Percentiles rank a stretch among this genome's conserved stretches.
Conservation (phyloP, 2,888 invertebrate species). For the Pristionchus exspectatus region DNA sequence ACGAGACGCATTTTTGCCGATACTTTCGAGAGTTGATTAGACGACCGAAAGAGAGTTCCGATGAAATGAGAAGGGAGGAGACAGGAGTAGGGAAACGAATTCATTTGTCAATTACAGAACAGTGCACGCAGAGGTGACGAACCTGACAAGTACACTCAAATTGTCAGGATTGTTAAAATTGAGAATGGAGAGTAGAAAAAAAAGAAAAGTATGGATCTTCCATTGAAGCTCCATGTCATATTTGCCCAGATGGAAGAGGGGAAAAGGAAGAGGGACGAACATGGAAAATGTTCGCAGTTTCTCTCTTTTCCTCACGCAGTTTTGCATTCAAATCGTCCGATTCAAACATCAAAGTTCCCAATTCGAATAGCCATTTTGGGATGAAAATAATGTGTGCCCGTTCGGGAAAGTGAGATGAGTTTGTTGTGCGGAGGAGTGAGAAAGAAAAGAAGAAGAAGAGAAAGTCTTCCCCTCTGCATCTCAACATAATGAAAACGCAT, state of each 20-base stretch:
- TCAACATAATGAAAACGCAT: constrained; percentile 40
- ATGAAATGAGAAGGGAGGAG: no score
- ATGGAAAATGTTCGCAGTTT: not conserved
- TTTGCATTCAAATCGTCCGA: not conserved
- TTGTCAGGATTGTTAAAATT: not conserved
- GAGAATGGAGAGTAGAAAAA: not conserved
- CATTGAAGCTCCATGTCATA: not conserved
- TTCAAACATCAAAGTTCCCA: not conserved
- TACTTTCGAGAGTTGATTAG: not conserved
- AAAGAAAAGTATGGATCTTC: not conserved
- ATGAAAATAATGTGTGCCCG: constrained; percentile 4
- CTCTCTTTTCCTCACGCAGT: no score
- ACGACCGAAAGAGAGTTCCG: not conserved
- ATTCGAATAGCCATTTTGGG: not conserved
- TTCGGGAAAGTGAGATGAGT: constrained; percentile 24
- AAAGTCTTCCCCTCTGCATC: not conserved
- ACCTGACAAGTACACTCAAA: constrained; percentile 1
- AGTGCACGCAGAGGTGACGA: not conserved
- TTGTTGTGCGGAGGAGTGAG: not conserved
- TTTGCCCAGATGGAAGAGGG: constrained; percentile 13
- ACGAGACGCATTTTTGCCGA: not conserved
- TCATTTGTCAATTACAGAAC: not conserved
- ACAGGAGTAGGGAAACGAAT: not conserved
- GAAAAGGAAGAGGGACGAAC: not conserved
- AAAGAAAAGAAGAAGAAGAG: not conserved